These are phyloP conservation scores for Acleris cristana DNA, from an alignment of 2,888 invertebrate species.

Conservation along the genomic window DNA sequence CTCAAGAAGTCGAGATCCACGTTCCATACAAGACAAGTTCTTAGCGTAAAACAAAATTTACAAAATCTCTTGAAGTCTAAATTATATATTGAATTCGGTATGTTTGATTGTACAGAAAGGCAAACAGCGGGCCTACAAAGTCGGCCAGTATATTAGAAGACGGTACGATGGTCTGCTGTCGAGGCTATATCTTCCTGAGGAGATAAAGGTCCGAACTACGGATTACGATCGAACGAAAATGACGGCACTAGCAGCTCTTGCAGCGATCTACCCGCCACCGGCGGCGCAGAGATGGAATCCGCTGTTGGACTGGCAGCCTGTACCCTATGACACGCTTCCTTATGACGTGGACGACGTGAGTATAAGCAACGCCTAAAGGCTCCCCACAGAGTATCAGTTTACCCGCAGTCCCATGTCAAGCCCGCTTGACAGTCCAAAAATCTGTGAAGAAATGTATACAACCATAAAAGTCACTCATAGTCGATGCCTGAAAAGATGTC, in stretches of 20 bases:
- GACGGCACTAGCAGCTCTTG: conserved; percentile 87
- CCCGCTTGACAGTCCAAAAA: too few species aligned
- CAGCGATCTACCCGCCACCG: conserved; percentile 87
- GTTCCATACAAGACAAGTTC: too few species aligned
- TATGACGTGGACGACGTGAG: conserved; percentile 71
- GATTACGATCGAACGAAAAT: conserved; percentile 89
- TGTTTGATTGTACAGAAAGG: conserved; percentile 67
- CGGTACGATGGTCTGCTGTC: conserved; percentile 76
- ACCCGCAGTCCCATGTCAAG: too few species aligned
- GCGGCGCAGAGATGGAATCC: conserved; percentile 83
- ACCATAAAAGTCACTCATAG: too few species aligned
- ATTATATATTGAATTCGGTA: too few species aligned
- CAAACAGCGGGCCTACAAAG: conserved; percentile 74
- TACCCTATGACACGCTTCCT: conserved; percentile 80
- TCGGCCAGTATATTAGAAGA: conserved; percentile 76
- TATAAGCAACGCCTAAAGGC: conserved; percentile 25
- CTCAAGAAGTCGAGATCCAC: too few species aligned
- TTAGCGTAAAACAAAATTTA: too few species aligned
- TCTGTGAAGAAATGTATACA: too few species aligned
- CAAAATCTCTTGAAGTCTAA: too few species aligned
- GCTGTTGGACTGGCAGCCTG: conserved; percentile 86
- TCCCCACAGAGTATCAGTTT: too few species aligned
- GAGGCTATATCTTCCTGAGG: conserved; percentile 70
- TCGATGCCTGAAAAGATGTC: too few species aligned
- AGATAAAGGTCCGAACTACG: conserved; percentile 84